These are phyloP conservation scores for Morone chrysops DNA, from an alignment of 2,113 vertebrate species.

Conservation along the genomic window DNA sequence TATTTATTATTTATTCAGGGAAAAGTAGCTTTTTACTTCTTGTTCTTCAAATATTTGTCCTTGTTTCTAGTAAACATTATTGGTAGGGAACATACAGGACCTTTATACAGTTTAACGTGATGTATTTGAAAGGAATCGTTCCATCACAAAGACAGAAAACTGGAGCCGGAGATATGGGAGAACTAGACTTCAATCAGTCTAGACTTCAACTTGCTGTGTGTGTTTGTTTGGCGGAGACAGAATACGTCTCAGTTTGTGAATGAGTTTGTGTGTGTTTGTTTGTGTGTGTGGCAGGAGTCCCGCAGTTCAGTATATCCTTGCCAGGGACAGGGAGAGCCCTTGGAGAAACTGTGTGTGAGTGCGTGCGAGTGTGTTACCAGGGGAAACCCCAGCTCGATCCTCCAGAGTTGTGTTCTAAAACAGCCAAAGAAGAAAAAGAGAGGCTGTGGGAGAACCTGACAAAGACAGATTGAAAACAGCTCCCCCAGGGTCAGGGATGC, in stretches of 20 bases:
- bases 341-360: constrained; percentile 36
- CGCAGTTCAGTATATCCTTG: constrained; percentile 53
- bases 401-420: constrained; percentile 56
- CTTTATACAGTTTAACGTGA: not conserved
- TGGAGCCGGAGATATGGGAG: not conserved
- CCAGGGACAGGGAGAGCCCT: constrained; percentile 70
- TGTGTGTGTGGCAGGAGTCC: constrained; percentile 60
- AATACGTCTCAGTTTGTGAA: constrained; percentile 7
- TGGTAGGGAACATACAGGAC: not conserved
- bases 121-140: not conserved
- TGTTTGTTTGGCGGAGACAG: constrained; percentile 4
- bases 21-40: not conserved
- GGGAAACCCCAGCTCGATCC: constrained; percentile 77
- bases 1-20: not conserved
- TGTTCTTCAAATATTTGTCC: not conserved
- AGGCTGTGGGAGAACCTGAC: constrained; percentile 25
- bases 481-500: constrained; percentile 47
- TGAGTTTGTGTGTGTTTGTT: constrained; percentile 28
- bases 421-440: constrained; percentile 15
- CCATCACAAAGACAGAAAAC: not conserved
- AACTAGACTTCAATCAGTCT: not conserved
- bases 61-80: not conserved
- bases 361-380: constrained; percentile 69
- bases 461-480: constrained; percentile 23
- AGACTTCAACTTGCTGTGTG: constrained; percentile 4